Evolutionary conservation across 2,113 vertebrate species (phyloP).

Genomic region (Bucco capensis): DNA sequence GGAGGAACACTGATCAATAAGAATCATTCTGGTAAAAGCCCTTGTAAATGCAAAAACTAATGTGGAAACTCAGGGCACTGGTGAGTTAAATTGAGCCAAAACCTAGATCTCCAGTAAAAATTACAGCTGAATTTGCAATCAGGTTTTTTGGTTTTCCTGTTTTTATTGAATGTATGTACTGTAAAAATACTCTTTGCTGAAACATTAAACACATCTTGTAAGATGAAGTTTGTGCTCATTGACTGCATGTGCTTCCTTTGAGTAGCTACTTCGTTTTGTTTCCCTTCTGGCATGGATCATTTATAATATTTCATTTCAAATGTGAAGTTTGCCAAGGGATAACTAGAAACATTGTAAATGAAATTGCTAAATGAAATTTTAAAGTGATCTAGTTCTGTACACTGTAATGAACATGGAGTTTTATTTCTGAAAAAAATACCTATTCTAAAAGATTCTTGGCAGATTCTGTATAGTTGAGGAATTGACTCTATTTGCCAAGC

Average conservation of each 20-base stretch:
- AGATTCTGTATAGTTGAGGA: neutral
- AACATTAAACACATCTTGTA: neutral
- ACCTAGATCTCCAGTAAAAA: neutral
- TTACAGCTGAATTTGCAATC: neutral
- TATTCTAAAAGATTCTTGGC: neutral
- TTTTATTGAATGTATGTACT: neutral
- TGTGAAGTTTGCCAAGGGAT: neutral
- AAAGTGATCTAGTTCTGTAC: neutral
- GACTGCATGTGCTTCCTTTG: neutral
- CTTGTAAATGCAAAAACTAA: neutral
- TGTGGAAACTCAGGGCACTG: neutral
- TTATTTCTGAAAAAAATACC: neutral
- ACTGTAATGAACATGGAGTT: neutral
- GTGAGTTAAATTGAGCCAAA: neutral
- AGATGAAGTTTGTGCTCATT: neutral
- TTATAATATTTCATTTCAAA: neutral
- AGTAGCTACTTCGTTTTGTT: neutral
- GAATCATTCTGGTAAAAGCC: neutral
- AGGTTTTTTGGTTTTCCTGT: neutral
- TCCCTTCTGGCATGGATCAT: neutral
- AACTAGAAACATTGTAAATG: neutral
- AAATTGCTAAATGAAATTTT: too few relatives aligned
- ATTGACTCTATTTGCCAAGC: neutral
- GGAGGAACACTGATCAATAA: neutral
- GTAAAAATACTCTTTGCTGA: neutral